These are phyloP conservation scores for Lacerta bilineata DNA, from an alignment of 2,797 vertebrate genomes.

Conservation along the genomic window DNA sequence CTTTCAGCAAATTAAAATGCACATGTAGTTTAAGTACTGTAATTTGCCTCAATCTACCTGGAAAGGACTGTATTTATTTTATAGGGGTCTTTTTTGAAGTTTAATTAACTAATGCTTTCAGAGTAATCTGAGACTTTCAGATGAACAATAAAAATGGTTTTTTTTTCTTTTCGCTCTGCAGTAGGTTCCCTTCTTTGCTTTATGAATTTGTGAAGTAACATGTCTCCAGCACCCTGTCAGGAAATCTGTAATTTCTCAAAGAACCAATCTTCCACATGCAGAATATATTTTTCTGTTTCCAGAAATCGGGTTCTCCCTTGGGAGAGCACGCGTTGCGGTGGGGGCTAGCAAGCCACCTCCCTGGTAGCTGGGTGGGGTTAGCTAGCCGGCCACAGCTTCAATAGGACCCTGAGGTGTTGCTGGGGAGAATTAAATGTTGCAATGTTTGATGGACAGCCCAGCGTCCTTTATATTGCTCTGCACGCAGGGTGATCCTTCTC, in stretches of 20 bases:
- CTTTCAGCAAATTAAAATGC: slow-evolving; percentile 49
- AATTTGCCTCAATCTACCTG: slow-evolving; percentile 36
- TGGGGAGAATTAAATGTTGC: no score
- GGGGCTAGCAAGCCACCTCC: no score
- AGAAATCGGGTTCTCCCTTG: no score
- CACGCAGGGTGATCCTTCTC: no score
- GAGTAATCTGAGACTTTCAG: slow-evolving; percentile 22
- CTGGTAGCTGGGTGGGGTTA: no score
- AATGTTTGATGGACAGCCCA: no score
- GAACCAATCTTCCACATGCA: not conserved
- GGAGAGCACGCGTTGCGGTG: no score
- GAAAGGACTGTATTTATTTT: slow-evolving; percentile 38
- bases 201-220: slow-evolving; percentile 1
- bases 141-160: slow-evolving; percentile 28
- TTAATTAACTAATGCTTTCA: slow-evolving; percentile 45
- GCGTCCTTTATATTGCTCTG: no score
- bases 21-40: slow-evolving; percentile 29
- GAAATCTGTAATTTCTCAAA: slow-evolving; percentile 7
- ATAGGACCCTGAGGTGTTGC: no score
- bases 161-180: not conserved
- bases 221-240: slow-evolving; percentile 13
- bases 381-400: no score
- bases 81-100: slow-evolving; percentile 28
- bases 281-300: not conserved
- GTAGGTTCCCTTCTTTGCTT: slow-evolving; percentile 22